Base-by-base conservation (phyloP, 2,113 vertebrate genomes). In the Platichthys stellatus region DNA sequence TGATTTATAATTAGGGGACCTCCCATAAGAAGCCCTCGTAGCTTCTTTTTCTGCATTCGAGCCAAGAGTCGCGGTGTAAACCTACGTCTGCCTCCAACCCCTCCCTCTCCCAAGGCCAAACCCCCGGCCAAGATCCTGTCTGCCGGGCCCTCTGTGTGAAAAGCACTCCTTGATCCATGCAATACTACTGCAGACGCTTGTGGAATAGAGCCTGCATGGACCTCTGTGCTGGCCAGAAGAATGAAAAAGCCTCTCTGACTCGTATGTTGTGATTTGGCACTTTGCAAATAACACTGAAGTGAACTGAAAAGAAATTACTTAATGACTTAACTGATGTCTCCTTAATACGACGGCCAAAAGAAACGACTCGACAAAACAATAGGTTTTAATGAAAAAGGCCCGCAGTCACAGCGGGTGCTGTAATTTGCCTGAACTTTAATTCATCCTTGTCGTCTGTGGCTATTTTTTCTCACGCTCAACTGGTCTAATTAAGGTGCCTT, bases 41-140 rank as follows among this genome's bases (percentile, higher is more conserved):
- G 85, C 75, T 88, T 89, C 86, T 86, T 83, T 88, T 90, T 86
- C 79, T 81, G 73, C 76, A 71, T 63, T 49, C 10, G 51, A 80
- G 86, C 89, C 86, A 91, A 85, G 74, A 88, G 75, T 85, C 80
- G 69, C 67, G 77, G 86, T 72, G 70, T 45, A 82, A 79, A 72
- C 61, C 47, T 72, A 73, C 68, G 38, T 82, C 72, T 78, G 85
- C 65, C 71, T 72, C 76, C 69, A 69, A 31, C 66, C 81, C 74
- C 89, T 84, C 88, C 85, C 85, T 84, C 66, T 88, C 88, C 81
- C 86, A 77, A 79, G 84, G 86, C 87, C 80, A 76, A 82, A 86
- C 53, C 63, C 64, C 24, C 76, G 76, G 90, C 92, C 91, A 93
- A 88, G 81, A 90, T 83, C 84, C 82, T 69, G 79, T 92, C 92